Conservation (phyloP, 2,888 invertebrate genomes). For the Liodrosophila aerea region DNA sequence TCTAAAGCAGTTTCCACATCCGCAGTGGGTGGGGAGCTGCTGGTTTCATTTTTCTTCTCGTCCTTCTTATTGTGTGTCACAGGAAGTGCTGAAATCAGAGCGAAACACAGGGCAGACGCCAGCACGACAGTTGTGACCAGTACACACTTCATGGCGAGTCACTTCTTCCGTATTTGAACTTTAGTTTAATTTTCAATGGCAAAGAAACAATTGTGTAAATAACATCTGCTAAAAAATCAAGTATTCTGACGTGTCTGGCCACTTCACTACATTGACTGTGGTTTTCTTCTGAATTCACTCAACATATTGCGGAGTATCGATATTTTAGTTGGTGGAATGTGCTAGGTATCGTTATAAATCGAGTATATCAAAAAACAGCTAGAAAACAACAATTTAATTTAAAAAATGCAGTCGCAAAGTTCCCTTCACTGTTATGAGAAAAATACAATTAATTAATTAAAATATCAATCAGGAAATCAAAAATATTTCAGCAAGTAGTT, state of each 20-base stretch:
- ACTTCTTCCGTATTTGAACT: constrained; percentile 10
- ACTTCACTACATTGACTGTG: not conserved
- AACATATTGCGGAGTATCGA: no score
- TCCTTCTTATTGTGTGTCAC: constrained; percentile 83
- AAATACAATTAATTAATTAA: no score
- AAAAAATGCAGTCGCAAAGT: no score
- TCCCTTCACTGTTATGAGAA: no score
- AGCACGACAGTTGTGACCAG: constrained; percentile 19
- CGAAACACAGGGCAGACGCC: constrained; percentile 22
- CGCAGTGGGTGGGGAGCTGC: constrained; percentile 64
- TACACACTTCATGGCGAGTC: constrained; percentile 43
- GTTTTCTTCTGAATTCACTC: constrained; percentile 29
- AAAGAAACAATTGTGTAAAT: constrained; percentile 49
- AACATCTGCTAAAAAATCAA: constrained; percentile 26
- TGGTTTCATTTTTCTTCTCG: constrained; percentile 75
- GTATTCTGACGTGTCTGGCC: constrained; percentile 61
- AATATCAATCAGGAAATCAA: no score
- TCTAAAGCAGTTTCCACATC: constrained; percentile 79
- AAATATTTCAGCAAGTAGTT: no score
- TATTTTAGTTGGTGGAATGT: no score
- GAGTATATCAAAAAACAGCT: no score
- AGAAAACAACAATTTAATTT: no score
- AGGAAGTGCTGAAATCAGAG: constrained; percentile 82
- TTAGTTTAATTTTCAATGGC: constrained; percentile 14
- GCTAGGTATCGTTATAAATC: no score